phyloP scores from a whole-genome alignment of 2,888 invertebrate genomes.

The Nephrotoma flavescens region DNA sequence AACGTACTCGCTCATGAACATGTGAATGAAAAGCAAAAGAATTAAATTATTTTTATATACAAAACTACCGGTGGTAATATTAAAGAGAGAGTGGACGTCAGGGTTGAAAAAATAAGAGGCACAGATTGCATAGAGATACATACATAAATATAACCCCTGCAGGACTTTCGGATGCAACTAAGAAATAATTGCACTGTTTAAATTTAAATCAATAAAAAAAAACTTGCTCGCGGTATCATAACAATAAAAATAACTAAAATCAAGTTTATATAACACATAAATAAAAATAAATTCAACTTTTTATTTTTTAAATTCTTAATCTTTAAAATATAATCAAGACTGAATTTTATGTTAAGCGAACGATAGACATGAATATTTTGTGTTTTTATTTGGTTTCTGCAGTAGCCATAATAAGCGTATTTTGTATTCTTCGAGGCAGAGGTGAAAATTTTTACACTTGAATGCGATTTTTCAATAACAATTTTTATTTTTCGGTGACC shows the following conservation, averaged over 20 bases:
- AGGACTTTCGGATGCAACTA: background rate
- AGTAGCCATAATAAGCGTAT: background rate
- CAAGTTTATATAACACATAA: background rate
- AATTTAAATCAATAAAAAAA: background rate
- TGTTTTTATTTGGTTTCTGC: background rate
- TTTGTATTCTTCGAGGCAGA: background rate
- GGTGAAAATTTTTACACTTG: background rate
- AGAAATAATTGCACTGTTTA: background rate
- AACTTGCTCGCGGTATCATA: background rate
- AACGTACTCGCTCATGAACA: background rate
- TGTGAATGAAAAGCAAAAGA: background rate
- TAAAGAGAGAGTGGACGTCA: background rate
- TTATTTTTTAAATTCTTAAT: background rate
- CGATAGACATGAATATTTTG: background rate
- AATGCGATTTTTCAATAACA: background rate
- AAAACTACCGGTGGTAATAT: background rate
- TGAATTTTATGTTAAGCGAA: background rate
- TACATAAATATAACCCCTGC: background rate
- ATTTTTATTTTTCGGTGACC: background rate
- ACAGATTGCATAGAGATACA: background rate
- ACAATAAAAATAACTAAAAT: background rate
- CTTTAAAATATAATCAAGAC: background rate
- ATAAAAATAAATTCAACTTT: background rate
- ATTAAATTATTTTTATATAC: background rate
- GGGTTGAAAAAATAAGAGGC: background rate